Base-by-base conservation (phyloP, 2,888 invertebrate species). In the Actias luna region DNA sequence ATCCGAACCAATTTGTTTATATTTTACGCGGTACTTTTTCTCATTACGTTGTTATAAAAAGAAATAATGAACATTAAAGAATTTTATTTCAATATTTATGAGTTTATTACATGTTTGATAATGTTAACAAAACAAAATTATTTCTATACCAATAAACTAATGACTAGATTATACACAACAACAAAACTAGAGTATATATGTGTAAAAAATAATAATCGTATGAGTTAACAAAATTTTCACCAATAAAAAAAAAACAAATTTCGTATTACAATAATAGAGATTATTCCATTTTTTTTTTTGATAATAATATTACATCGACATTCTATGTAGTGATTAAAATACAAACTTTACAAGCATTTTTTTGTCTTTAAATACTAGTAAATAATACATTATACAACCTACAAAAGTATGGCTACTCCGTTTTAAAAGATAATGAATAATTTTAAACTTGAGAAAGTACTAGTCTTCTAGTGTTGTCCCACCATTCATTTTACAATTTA, bases 1-100 rank as follows among this genome's bases (percentile, higher is more conserved):
- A 81, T 79, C 5, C 75, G 74, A 74, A 76, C 80, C 80, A 70
- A 81, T 68, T 70, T 74, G 63, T 74, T 64, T 71, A 39, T 46
- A 59, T 62, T 62, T 63, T 61, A 29, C 58, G 46, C 36, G 7
- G 52, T n/a, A n/a, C n/a, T 67, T 62, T 25, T 36, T 36, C 14
- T 36, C 36, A 36, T 58, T 57, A 27, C 39, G n/a, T 14, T 25
- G 25, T 10, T 25, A 25, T 52, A 25, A 25, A 52, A 65, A 64
- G n/a, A n/a, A 36, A 70, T 64, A 39, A 67, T 61, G 62, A 63
- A 65, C 29, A 55, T 59, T 46, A 42, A 64, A 67, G 55, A 60
- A 39, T 64, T 69, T 65, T 63, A 65, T 65, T 65, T 63, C 31
- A 22, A 22, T 50, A 22, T 22, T 25, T 50, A 42, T 2, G 46